phyloP scores from a whole-genome alignment of 2,888 invertebrate genomes.

The Resseliella maxima region DNA sequence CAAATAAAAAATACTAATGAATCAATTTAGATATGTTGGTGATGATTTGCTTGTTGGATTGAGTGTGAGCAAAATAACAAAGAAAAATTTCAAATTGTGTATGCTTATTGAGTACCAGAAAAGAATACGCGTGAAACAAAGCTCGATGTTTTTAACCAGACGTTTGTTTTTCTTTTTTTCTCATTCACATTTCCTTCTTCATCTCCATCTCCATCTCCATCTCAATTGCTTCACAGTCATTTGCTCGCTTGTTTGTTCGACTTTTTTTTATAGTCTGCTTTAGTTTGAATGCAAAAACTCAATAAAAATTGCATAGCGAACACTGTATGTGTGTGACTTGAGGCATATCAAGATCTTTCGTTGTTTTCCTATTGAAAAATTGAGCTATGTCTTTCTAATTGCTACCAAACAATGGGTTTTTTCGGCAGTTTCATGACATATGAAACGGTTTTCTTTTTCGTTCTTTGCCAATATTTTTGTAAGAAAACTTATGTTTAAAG shows the following conservation, averaged over 20 bases:
- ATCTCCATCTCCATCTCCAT: too few relatives aligned
- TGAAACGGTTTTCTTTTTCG: too few relatives aligned
- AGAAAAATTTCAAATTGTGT: neutral
- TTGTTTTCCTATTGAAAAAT: neutral
- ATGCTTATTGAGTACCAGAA: conserved; percentile 27
- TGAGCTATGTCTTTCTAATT: neutral
- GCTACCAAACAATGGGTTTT: too few relatives aligned
- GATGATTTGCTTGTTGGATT: conserved; percentile 13
- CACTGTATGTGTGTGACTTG: neutral
- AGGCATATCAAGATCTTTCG: conserved; percentile 45
- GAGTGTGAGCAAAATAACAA: conserved; percentile 3
- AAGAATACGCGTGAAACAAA: conserved; percentile 35
- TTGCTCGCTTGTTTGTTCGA: neutral
- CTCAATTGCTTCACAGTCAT: neutral
- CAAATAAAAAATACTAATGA: conserved; percentile 10
- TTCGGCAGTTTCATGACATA: too few relatives aligned
- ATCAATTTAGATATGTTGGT: conserved; percentile 49
- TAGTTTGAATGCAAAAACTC: neutral
- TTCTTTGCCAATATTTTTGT: neutral
- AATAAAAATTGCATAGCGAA: neutral
- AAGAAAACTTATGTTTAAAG: too few relatives aligned
- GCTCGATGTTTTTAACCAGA: conserved; percentile 30
- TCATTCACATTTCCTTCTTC: neutral
- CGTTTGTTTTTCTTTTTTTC: neutral
- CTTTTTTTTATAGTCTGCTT: neutral